These are phyloP conservation scores for Triplophysa yarkandensis DNA, from an alignment of 2,797 vertebrate genomes.

Conservation along the genomic window DNA sequence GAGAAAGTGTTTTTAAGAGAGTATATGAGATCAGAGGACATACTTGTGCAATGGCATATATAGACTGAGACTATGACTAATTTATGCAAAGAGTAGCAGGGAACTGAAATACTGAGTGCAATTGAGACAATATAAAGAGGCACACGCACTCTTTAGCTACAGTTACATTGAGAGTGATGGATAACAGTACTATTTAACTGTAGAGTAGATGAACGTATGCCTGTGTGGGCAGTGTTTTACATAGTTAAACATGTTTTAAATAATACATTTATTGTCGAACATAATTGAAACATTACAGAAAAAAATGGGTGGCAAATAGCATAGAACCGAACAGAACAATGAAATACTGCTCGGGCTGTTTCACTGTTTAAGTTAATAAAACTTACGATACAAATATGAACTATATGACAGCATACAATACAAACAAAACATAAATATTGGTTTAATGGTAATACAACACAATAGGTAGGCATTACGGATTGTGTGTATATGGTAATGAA, in stretches of 20 bases:
- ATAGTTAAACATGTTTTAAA: no score
- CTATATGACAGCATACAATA: no score
- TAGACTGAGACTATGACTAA: slow-evolving; percentile 21
- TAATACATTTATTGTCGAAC: not conserved
- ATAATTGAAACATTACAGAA: no score
- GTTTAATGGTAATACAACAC: no score
- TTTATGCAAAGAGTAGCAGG: slow-evolving; percentile 15
- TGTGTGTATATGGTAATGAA: no score
- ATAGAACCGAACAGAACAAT: no score
- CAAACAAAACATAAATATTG: no score
- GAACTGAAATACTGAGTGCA: slow-evolving; percentile 8
- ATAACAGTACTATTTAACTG: not conserved
- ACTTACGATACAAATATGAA: no score
- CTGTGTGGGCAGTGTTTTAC: not conserved
- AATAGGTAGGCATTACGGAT: no score
- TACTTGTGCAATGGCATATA: not conserved
- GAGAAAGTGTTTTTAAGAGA: slow-evolving; percentile 5
- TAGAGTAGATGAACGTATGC: not conserved
- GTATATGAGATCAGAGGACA: slow-evolving; percentile 3
- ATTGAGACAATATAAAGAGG: slow-evolving; percentile 27
- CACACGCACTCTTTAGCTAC: slow-evolving; percentile 11
- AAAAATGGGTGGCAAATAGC: no score
- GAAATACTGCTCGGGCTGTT: no score
- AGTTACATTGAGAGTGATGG: slow-evolving; percentile 23
- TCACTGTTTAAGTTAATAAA: no score